Evolutionary conservation across 2,113 vertebrate genomes (phyloP).

Genomic region (Lichenostomus cassidix): DNA sequence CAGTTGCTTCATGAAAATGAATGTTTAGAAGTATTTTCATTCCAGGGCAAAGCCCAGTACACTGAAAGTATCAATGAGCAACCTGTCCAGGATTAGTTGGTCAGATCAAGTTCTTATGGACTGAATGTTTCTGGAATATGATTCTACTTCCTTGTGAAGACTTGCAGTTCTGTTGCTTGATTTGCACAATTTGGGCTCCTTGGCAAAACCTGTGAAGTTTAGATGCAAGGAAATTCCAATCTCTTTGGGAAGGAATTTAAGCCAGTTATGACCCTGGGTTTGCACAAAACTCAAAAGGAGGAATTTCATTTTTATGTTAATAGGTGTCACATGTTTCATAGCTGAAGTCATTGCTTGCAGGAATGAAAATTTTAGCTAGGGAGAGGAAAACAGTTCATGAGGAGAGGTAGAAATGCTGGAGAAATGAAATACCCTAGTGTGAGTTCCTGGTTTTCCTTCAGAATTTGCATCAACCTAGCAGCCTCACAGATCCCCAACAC

Average conservation of each 20-base stretch:
- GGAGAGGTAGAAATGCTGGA: background rate
- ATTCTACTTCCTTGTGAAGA: background rate
- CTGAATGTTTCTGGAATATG: background rate
- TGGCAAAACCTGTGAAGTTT: background rate
- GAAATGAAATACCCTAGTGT: background rate
- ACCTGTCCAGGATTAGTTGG: background rate
- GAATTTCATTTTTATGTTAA: background rate
- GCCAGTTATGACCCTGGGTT: background rate
- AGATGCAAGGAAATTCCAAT: background rate
- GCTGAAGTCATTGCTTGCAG: background rate
- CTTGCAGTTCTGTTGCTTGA: background rate
- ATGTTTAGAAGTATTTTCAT: background rate
- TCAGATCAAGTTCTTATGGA: background rate
- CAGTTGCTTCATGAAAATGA: background rate
- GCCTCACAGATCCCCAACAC: background rate
- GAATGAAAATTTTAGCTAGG: background rate
- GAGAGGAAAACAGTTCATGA: background rate
- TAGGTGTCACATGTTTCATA: background rate
- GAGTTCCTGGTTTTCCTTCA: background rate
- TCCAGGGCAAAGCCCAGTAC: background rate
- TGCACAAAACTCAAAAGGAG: background rate
- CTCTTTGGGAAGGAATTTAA: background rate
- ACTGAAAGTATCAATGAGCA: background rate
- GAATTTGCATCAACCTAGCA: background rate
- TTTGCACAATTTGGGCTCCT: background rate